phyloP scores from a whole-genome alignment of 2,888 invertebrate genomes.

The Tachina lurida region DNA sequence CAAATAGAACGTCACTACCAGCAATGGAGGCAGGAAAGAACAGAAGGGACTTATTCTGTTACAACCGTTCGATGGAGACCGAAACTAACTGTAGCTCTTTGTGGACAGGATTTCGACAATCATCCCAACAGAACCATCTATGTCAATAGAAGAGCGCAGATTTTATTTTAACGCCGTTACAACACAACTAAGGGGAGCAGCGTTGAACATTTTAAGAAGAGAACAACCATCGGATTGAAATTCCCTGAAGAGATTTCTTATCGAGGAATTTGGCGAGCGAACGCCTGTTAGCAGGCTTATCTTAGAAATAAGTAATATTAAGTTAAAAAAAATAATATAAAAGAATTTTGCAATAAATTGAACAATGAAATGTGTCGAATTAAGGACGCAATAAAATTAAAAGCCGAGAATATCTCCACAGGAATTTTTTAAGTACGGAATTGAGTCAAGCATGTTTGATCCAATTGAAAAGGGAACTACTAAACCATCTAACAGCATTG shows the following conservation, averaged over 20 bases:
- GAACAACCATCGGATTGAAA: conserved; percentile 36
- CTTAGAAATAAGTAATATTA: conserved; percentile 34
- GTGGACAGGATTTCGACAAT: conserved; percentile 39
- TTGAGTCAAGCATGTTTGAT: too few species aligned
- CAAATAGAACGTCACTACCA: background rate
- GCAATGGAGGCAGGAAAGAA: conserved; percentile 34
- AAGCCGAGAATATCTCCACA: too few species aligned
- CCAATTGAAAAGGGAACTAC: too few species aligned
- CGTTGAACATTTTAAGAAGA: conserved; percentile 37
- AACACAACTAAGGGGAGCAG: conserved; percentile 12
- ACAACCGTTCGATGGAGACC: conserved; percentile 46
- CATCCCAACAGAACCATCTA: conserved; percentile 22
- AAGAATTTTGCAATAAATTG: too few species aligned
- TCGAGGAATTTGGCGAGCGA: conserved; percentile 39
- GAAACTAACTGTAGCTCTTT: conserved; percentile 37
- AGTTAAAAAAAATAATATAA: conserved; percentile 18
- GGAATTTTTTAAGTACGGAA: too few species aligned
- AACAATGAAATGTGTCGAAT: too few species aligned
- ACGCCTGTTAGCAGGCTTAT: conserved; percentile 12
- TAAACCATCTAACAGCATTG: too few species aligned
- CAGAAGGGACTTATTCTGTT: conserved; percentile 45
- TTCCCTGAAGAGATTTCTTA: conserved; percentile 21
- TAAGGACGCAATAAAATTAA: too few species aligned
- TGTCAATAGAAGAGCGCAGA: conserved; percentile 28
- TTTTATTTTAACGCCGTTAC: conserved; percentile 8